A percentile compares a stretch with the other conserved stretches of the same genome.
Conservation (phyloP, 2,797 vertebrate species). For the Urophycis tenuis region DNA sequence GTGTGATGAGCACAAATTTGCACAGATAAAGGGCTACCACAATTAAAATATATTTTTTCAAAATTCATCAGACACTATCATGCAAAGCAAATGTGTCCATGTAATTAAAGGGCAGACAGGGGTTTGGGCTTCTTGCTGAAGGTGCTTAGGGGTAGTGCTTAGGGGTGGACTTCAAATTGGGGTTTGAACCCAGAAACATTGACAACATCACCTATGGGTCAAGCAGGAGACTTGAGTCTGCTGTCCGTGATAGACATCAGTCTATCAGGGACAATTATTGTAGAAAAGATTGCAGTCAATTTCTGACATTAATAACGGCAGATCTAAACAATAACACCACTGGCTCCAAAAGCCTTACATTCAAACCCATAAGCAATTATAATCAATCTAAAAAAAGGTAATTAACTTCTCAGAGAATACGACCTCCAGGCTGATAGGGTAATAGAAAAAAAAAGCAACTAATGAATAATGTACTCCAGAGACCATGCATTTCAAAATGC, state of each 20-base stretch:
- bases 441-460: constrained; percentile 4
- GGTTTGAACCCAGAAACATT: too few species aligned
- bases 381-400: constrained; percentile 59
- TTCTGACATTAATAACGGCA: constrained; percentile 22
- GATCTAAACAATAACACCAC: constrained; percentile 12
- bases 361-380: constrained; percentile 51
- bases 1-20: too few species aligned
- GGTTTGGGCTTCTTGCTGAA: not conserved
- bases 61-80: not conserved
- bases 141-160: too few species aligned
- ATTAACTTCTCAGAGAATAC: constrained; percentile 54
- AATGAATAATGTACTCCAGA: constrained; percentile 46
- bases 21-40: not conserved
- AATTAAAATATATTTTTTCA: not conserved
- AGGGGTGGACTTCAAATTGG: too few species aligned
- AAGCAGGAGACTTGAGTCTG: too few species aligned
- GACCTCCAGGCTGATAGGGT: constrained; percentile 42
- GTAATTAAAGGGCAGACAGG: not conserved
- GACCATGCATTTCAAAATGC: constrained; percentile 45
- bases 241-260: not conserved
- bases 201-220: not conserved
- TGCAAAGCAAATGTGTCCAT: not conserved
- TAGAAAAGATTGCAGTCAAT: constrained; percentile 10
- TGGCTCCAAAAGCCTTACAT: constrained; percentile 16
- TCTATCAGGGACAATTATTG: not conserved